Evolutionary conservation across 2,797 vertebrate species (phyloP), one percentile per base, ranked within the genome.

Genomic region (Carduelis carduelis): DNA sequence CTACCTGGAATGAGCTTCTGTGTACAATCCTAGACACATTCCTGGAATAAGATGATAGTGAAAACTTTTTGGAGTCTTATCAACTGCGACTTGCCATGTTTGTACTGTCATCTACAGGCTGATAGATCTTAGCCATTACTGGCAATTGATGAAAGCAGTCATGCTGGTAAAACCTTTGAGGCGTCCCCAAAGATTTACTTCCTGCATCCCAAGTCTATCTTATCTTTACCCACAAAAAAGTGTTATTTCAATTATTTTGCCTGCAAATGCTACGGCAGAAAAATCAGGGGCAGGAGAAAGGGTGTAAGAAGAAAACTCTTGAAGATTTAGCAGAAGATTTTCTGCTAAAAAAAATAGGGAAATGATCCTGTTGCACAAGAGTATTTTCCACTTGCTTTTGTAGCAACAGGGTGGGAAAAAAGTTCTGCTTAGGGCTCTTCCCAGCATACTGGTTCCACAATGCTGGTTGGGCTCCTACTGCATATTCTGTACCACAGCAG

Each of bases 11-110:
- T 80, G 57, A 85, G 28, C 14, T 90, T 71, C 74, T 83, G 5
- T 9, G 57, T 41, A 77, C 44, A 83, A 35, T 57, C 37, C 22
- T 43, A 84, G 81, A 76, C 75, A 87, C 63, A 69, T 87, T 95
- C 63, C 59, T 95, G 87, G 78, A 95, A 30, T 34, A 84, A 89
- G 78, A 84, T 92, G 50, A 89, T 61, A 65, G 37, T 61, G 39
- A 87, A 69, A 84, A 84, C 27, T 27, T 82, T 83, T 43, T 69
- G 21, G 39, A 77, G 34, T 68, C 55, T 57, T 83, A 70, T 4
- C 39, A 68, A 23, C 49, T 75, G 41, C 37, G 66, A 87, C 53
- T 90, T 71, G 46, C 55, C 1, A 3, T 76, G 72, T 94, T 95
- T 91, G 66, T 72, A 71, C 55, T 83, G 57, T 30, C 49, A 37